These are phyloP conservation scores for Chitala chitala DNA, from an alignment of 2,113 vertebrate genomes.

Conservation along the genomic window DNA sequence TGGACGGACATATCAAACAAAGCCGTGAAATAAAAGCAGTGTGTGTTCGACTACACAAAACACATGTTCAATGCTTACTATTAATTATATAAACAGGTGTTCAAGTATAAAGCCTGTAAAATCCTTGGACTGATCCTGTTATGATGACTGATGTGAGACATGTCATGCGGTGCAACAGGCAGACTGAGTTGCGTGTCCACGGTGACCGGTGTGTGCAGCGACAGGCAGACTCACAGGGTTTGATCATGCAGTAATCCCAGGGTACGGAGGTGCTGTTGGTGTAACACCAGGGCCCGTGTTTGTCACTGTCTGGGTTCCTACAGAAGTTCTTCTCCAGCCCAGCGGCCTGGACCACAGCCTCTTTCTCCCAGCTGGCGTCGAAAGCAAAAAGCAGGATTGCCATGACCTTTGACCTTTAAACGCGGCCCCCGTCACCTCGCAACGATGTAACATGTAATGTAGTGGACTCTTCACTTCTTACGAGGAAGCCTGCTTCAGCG, in stretches of 20 bases:
- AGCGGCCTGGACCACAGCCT: conserved; percentile 56
- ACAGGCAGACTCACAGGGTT: conserved; percentile 93
- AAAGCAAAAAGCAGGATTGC: too few relatives aligned
- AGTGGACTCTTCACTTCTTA: too few relatives aligned
- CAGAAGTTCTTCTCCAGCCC: conserved; percentile 83
- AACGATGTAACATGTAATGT: too few relatives aligned
- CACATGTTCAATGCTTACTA: background rate
- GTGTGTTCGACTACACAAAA: background rate
- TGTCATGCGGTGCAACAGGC: too few relatives aligned
- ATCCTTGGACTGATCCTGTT: too few relatives aligned
- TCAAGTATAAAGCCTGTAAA: background rate
- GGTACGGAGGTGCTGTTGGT: conserved; percentile 80
- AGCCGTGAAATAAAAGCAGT: background rate
- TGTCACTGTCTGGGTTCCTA: conserved; percentile 92
- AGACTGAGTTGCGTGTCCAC: too few relatives aligned
- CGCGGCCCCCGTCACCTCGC: too few relatives aligned
- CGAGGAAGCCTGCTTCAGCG: too few relatives aligned
- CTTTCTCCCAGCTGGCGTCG: conserved; percentile 40
- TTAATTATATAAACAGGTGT: background rate
- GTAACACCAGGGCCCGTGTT: conserved; percentile 96
- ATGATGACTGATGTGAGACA: too few relatives aligned
- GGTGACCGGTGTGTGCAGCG: too few relatives aligned
- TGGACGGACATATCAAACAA: background rate
- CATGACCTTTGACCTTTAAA: too few relatives aligned
- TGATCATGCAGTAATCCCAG: conserved; percentile 92